Evolutionary conservation across 1,140 invertebrate genomes (phyloP).

Genomic region (Danaus melanippus): DNA sequence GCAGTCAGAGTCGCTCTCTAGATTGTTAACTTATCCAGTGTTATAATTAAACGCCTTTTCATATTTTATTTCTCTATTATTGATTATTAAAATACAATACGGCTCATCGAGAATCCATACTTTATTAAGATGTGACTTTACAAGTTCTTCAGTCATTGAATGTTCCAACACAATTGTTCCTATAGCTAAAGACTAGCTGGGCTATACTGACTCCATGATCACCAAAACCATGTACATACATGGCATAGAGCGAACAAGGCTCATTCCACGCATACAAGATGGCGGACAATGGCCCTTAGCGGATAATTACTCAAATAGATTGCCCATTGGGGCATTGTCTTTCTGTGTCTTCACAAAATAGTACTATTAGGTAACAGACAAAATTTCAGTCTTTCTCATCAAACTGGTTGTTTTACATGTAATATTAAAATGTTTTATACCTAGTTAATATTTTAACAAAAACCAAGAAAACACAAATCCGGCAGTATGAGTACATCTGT

Average conservation of each 20-base stretch:
- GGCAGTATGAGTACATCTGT: too few relatives aligned
- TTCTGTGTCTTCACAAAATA: slow-evolving; percentile 34
- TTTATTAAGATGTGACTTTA: slow-evolving; percentile 16
- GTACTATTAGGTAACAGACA: too few relatives aligned
- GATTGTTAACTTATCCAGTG: slow-evolving; percentile 69
- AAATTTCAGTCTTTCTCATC: too few relatives aligned
- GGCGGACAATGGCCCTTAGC: slow-evolving; percentile 68
- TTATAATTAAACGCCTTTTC: slow-evolving; percentile 65
- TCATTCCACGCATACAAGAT: slow-evolving; percentile 65
- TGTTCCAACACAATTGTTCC: background rate
- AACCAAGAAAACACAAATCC: too few relatives aligned
- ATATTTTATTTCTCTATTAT: slow-evolving; percentile 41
- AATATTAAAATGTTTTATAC: too few relatives aligned
- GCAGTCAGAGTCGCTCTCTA: slow-evolving; percentile 59
- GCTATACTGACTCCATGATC: slow-evolving; percentile 40
- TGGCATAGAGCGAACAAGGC: slow-evolving; percentile 59
- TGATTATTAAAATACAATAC: slow-evolving; percentile 10
- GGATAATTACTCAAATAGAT: slow-evolving; percentile 71
- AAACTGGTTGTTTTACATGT: too few relatives aligned
- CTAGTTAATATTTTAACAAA: too few relatives aligned
- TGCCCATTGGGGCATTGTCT: slow-evolving; percentile 68
- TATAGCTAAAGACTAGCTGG: slow-evolving; percentile 29
- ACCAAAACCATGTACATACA: slow-evolving; percentile 53
- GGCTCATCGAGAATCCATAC: slow-evolving; percentile 5
- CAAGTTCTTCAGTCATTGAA: slow-evolving; percentile 10